phyloP scores from a whole-genome alignment of 2,888 invertebrate genomes.

The Asteroscopus sphinx region DNA sequence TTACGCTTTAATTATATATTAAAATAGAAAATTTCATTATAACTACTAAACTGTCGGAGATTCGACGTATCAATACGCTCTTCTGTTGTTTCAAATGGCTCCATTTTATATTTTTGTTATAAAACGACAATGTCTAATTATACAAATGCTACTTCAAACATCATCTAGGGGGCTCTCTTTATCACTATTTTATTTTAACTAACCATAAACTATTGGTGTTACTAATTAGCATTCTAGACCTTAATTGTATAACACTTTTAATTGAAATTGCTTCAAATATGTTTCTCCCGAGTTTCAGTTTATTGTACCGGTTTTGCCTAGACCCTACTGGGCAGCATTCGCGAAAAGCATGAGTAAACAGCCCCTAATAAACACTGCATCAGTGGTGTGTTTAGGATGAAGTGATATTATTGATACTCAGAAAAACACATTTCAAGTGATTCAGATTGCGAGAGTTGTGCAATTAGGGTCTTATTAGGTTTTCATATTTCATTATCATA shows the following conservation, averaged over 20 bases:
- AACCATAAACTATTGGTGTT: slow-evolving; percentile 85
- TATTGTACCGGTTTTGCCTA: background rate
- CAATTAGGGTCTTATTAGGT: slow-evolving; percentile 24
- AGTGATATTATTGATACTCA: background rate
- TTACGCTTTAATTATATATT: slow-evolving; percentile 84
- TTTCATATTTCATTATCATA: slow-evolving; percentile 66
- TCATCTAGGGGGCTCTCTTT: slow-evolving; percentile 79
- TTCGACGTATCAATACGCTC: slow-evolving; percentile 79
- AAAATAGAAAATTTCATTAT: slow-evolving; percentile 88
- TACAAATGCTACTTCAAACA: slow-evolving; percentile 86
- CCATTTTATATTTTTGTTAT: slow-evolving; percentile 70
- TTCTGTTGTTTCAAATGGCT: slow-evolving; percentile 68
- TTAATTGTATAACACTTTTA: slow-evolving; percentile 62
- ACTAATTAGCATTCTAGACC: slow-evolving; percentile 71
- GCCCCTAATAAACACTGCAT: too few species aligned
- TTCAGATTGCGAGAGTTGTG: slow-evolving; percentile 13
- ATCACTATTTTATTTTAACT: slow-evolving; percentile 75
- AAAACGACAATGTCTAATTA: slow-evolving; percentile 84
- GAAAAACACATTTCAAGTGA: slow-evolving; percentile 10
- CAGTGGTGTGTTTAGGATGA: too few species aligned
- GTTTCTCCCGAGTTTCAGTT: slow-evolving; percentile 7
- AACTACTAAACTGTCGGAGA: slow-evolving; percentile 85
- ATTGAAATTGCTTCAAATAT: slow-evolving; percentile 13
- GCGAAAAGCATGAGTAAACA: background rate
- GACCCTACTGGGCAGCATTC: background rate